These are phyloP conservation scores for Drosophila fulvimacula DNA, from an alignment of 2,888 invertebrate genomes.

Conservation along the genomic window DNA sequence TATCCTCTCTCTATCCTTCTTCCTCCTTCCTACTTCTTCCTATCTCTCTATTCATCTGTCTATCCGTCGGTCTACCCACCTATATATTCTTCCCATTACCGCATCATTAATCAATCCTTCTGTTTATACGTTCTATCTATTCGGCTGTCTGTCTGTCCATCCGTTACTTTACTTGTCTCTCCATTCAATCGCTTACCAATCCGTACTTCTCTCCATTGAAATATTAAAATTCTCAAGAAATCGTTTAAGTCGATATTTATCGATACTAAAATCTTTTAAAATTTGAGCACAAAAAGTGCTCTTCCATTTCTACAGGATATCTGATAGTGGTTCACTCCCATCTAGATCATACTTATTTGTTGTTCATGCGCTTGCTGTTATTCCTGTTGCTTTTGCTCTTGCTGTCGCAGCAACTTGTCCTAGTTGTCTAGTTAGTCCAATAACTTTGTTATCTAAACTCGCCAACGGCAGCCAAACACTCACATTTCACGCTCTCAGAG, in stretches of 20 bases:
- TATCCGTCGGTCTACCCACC: too few species aligned
- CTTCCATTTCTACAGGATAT: neutral
- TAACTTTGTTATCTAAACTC: slow-evolving; percentile 51
- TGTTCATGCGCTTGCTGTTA: neutral
- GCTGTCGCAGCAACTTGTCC: slow-evolving; percentile 13
- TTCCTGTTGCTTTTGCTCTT: neutral
- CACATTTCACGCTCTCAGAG: slow-evolving; percentile 23
- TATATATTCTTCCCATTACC: too few species aligned
- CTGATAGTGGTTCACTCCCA: neutral
- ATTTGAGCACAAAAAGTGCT: too few species aligned
- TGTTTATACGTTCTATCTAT: neutral
- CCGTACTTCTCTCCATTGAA: neutral
- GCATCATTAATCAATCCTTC: too few species aligned
- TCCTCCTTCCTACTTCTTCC: neutral
- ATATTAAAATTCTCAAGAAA: neutral
- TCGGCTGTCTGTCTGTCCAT: neutral
- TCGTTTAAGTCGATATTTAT: neutral
- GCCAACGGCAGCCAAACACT: slow-evolving; percentile 22
- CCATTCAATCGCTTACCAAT: neutral
- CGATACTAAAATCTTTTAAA: neutral
- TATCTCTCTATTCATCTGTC: neutral
- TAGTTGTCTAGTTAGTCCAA: slow-evolving; percentile 43
- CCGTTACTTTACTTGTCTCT: neutral
- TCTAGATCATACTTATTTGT: slow-evolving; percentile 6
- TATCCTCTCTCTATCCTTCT: neutral